Conservation (phyloP, 2,888 invertebrate genomes). For the Parnassius apollo region DNA sequence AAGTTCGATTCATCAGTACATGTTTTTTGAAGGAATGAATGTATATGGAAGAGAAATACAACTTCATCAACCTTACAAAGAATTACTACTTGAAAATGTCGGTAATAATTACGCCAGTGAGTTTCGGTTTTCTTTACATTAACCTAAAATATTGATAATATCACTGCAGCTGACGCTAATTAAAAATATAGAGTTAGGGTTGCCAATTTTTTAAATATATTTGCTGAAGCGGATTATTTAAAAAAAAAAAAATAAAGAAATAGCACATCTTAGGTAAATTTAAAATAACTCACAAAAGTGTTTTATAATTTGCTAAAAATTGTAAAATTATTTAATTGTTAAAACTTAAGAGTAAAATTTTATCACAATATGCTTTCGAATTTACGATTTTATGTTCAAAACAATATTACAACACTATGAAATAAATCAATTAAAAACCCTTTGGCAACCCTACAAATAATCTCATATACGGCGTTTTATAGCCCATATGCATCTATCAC, state of each 20-base stretch:
- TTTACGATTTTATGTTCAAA: too few relatives aligned
- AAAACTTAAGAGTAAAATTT: too few relatives aligned
- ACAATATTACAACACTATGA: background rate
- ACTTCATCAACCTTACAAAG: constrained; percentile 61
- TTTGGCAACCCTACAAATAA: constrained; percentile 15
- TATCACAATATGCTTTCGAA: too few relatives aligned
- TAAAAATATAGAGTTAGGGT: constrained; percentile 10
- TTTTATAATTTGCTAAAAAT: too few relatives aligned
- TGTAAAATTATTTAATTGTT: too few relatives aligned
- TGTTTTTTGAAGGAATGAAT: constrained; percentile 55
- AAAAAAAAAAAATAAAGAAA: too few relatives aligned
- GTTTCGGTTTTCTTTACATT: constrained; percentile 46
- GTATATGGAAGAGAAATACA: constrained; percentile 62
- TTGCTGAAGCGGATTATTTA: too few relatives aligned
- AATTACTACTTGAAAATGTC: constrained; percentile 72
- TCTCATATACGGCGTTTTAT: constrained; percentile 21
- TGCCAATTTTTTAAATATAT: constrained; percentile 10
- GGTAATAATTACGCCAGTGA: constrained; percentile 80
- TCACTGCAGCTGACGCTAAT: constrained; percentile 4
- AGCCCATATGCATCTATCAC: constrained; percentile 16
- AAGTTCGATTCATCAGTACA: constrained; percentile 84
- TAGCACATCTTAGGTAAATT: too few relatives aligned
- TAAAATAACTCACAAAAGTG: too few relatives aligned
- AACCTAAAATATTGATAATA: constrained; percentile 1
- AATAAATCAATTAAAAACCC: background rate